Evolutionary conservation across 2,113 vertebrate species (phyloP).

Genomic region (Oreochromis niloticus): DNA sequence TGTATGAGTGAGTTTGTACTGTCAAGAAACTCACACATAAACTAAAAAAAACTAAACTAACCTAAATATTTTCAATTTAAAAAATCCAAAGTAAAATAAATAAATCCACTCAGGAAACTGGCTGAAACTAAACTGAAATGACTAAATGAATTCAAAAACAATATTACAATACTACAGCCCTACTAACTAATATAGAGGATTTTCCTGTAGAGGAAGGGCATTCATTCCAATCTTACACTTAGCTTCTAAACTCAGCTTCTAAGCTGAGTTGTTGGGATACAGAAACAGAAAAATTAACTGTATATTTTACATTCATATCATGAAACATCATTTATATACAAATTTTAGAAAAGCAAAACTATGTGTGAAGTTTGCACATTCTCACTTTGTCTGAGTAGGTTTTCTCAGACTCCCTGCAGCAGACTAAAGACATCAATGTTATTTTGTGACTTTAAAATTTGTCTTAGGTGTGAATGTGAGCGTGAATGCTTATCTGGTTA

Average conservation of each 20-base stretch:
- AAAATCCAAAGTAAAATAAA: not conserved
- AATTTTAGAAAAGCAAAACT: not conserved
- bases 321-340: not conserved
- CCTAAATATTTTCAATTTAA: not conserved
- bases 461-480: not conserved
- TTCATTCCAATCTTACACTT: not conserved
- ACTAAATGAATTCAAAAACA: not conserved
- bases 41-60: not conserved
- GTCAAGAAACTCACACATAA: not conserved
- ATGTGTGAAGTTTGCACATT: not conserved
- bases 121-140: not conserved
- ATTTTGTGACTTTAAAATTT: not conserved
- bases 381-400: not conserved
- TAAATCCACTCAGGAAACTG: not conserved
- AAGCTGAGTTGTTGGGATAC: not conserved
- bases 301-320: not conserved
- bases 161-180: not conserved
- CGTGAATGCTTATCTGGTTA: not conserved
- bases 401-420: not conserved
- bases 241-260: not conserved
- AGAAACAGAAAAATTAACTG: not conserved
- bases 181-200: not conserved
- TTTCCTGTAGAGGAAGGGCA: rapidly evolving
- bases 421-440: not conserved
- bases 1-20: not conserved